Conservation (phyloP, 2,113 vertebrate species). For the Connochaetes taurinus region DNA sequence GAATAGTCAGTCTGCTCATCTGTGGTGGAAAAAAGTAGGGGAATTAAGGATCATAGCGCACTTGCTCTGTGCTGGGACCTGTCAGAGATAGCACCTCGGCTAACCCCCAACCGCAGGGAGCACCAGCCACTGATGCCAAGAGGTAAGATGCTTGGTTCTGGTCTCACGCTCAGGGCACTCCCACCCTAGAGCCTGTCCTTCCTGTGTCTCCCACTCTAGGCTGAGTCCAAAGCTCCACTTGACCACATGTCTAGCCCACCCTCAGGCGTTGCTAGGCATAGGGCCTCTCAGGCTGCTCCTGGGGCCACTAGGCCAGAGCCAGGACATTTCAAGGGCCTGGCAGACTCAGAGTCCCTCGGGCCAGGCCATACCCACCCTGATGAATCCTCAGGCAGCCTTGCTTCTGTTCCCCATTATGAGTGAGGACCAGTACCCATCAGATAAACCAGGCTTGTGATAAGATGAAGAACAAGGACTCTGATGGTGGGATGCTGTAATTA, state of each 20-base stretch:
- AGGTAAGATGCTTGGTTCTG: too few relatives aligned
- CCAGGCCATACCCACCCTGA: constrained; percentile 46
- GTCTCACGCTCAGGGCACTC: background rate
- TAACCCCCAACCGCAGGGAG: background rate
- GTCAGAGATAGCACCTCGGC: background rate
- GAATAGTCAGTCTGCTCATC: background rate
- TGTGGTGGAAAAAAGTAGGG: background rate
- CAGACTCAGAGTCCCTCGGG: background rate
- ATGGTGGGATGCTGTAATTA: constrained; percentile 76
- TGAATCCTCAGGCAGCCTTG: constrained; percentile 74
- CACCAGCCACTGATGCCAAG: background rate
- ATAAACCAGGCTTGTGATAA: constrained; percentile 76
- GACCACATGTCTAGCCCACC: background rate
- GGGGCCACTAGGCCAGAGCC: background rate
- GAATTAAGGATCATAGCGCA: background rate
- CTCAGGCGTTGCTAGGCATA: background rate
- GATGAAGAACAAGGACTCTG: constrained; percentile 75
- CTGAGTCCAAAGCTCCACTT: background rate
- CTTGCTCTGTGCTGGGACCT: background rate
- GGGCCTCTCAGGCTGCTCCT: background rate
- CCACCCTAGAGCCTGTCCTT: background rate
- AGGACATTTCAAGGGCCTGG: background rate
- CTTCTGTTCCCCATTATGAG: constrained; percentile 79
- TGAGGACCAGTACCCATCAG: constrained; percentile 69
- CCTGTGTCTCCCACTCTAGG: background rate